Evolutionary conservation across 2,888 invertebrate species (phyloP), one percentile per base, ranked within the genome.

Genomic region (Lasioglossum zephyrum): DNA sequence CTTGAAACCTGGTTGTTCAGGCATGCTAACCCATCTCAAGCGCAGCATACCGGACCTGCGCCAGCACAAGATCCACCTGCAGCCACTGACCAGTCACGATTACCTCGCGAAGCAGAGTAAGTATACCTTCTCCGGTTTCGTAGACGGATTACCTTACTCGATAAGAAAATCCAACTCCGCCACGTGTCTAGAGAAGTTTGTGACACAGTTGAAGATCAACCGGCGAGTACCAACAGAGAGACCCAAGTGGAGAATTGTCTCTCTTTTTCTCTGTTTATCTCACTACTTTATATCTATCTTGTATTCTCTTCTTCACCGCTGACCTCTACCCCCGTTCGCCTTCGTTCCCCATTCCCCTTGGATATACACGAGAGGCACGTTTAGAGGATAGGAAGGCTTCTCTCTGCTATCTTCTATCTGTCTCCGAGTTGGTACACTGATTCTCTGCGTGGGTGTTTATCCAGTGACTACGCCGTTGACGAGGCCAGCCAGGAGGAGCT

Each of bases 11-110:
- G 94, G 93, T 94, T 96, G 96, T 97, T 96, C 97, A 97, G 97
- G 98, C 97, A 97, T 97, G 97, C 97, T 98, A 96, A 97, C 97
- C 96, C 97, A 97, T 96, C 97, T 98, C 96, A 97, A 97, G 97
- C 96, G 97, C 97, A 98, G 98, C 96, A 97, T 98, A 96, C 97
- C 97, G 95, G 98, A 98, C 96, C 97, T 98, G 95, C 97, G 97
- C 96, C 97, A 97, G 96, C 96, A 96, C 95, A 97, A 97, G 97
- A 97, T 95, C 92, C 94, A 96, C 94, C 97, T 97, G 95, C 97
- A 97, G 96, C 97, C 97, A 95, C 96, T 97, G 94, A 97, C 97
- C 96, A 97, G 97, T 96, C 97, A 97, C 96, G 96, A 96, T 95
- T 95, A 94, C 87, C 93, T 95, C 87, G 94, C 94, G 81, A 95